phyloP scores from a whole-genome alignment of 2,113 vertebrate species.

The Tragulus kanchil region DNA sequence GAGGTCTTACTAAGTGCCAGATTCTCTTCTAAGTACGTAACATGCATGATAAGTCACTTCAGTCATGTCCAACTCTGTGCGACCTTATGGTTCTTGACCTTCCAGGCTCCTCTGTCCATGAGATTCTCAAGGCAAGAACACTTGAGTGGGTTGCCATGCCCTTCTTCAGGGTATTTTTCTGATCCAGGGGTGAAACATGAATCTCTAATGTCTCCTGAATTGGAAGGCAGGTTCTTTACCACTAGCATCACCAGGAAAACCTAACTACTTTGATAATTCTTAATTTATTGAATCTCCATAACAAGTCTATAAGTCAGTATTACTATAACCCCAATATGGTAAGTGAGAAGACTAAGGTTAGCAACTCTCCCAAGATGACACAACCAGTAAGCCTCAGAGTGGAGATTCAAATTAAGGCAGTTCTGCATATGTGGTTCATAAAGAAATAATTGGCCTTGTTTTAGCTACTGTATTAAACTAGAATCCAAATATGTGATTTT shows the following conservation, averaged over 20 bases:
- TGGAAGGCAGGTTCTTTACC: neutral
- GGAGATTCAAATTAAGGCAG: neutral
- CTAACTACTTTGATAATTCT: neutral
- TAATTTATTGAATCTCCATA: neutral
- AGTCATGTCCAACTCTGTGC: neutral
- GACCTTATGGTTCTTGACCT: too few species aligned
- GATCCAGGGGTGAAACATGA: rapidly evolving
- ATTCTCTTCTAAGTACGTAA: neutral
- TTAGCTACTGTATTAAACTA: neutral
- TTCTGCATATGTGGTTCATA: neutral
- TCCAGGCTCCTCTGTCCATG: neutral
- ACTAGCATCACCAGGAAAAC: neutral
- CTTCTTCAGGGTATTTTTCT: neutral
- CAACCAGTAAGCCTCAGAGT: neutral
- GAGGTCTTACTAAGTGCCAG: neutral
- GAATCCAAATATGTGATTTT: neutral
- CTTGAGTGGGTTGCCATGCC: neutral
- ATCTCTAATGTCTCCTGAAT: neutral
- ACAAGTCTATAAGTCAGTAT: neutral
- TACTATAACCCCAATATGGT: neutral
- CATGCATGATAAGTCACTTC: neutral
- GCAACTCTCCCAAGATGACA: neutral
- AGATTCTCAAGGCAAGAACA: neutral
- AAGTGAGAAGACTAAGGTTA: neutral
- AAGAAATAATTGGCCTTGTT: neutral